Evolutionary conservation across 2,113 vertebrate genomes (phyloP).

Genomic region (Hassar affinis): DNA sequence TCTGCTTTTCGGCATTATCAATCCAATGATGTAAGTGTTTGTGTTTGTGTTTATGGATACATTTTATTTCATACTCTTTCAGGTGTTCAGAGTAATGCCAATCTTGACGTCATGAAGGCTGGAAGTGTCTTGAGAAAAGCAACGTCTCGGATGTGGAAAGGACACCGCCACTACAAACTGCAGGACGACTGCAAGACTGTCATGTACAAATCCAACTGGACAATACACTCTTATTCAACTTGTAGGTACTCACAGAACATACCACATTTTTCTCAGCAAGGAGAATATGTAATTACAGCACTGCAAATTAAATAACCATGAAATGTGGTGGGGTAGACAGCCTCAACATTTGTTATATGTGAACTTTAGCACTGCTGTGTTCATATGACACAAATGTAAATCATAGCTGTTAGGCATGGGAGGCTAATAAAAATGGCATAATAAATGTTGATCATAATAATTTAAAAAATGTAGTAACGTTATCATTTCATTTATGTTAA

Average conservation of each 20-base stretch:
- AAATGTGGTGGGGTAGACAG: neutral
- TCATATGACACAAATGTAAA: neutral
- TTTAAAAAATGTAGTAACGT: too few species aligned
- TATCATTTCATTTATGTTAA: neutral
- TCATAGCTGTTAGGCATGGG: too few species aligned
- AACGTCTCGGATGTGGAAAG: constrained; percentile 89
- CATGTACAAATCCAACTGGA: constrained; percentile 87
- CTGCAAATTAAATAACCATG: neutral
- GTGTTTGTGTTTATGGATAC: neutral
- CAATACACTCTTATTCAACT: constrained; percentile 79
- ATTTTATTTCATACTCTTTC: constrained; percentile 7
- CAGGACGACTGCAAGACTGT: constrained; percentile 88
- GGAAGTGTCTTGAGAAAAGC: constrained; percentile 86
- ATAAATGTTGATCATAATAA: neutral
- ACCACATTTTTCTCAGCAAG: neutral
- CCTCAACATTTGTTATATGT: neutral
- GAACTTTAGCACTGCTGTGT: neutral
- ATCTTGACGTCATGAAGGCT: constrained; percentile 81
- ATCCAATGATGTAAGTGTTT: constrained; percentile 6
- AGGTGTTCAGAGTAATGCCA: constrained; percentile 79
- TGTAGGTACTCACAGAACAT: constrained; percentile 70
- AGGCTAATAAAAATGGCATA: too few species aligned
- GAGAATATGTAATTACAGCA: too few species aligned
- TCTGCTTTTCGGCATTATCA: neutral
- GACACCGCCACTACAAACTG: constrained; percentile 85